Conservation (phyloP, 2,888 invertebrate species). For the Lasioglossum oenotherae region DNA sequence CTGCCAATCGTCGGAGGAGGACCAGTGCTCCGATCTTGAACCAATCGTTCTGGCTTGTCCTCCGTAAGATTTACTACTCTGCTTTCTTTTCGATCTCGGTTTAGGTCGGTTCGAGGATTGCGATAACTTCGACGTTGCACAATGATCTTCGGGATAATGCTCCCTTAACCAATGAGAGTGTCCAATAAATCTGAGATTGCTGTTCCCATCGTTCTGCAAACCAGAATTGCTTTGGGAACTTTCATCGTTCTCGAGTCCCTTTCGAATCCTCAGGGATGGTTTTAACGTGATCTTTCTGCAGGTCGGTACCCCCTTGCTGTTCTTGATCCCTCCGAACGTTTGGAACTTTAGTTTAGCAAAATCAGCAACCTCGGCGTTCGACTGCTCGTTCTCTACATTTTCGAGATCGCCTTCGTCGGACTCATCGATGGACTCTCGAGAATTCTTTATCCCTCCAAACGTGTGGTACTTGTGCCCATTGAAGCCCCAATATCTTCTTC, state of each 20-base stretch:
- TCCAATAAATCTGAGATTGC: no score
- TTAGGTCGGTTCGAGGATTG: background rate
- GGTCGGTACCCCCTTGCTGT: slow-evolving; percentile 40
- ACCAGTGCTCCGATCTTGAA: slow-evolving; percentile 27
- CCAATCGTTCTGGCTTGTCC: background rate
- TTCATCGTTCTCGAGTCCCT: background rate
- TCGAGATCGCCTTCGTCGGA: slow-evolving; percentile 45
- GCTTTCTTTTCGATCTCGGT: background rate
- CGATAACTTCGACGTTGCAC: background rate
- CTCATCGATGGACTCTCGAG: slow-evolving; percentile 15
- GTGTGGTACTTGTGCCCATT: slow-evolving; percentile 73
- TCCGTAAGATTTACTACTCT: background rate
- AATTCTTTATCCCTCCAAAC: slow-evolving; percentile 75
- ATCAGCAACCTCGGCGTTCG: slow-evolving; percentile 40
- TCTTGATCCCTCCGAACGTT: slow-evolving; percentile 78
- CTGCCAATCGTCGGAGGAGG: slow-evolving; percentile 54
- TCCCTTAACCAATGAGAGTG: background rate
- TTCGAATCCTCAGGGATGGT: background rate
- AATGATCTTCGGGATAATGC: background rate
- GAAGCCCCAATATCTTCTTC: slow-evolving; percentile 71
- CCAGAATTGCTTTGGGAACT: background rate
- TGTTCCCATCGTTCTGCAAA: background rate
- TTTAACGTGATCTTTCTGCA: slow-evolving; percentile 53
- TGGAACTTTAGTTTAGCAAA: slow-evolving; percentile 73
- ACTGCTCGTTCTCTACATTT: background rate